Evolutionary conservation across 1,140 invertebrate genomes (phyloP), one percentile per base, ranked within the genome.

Genomic region (Apis mellifera): DNA sequence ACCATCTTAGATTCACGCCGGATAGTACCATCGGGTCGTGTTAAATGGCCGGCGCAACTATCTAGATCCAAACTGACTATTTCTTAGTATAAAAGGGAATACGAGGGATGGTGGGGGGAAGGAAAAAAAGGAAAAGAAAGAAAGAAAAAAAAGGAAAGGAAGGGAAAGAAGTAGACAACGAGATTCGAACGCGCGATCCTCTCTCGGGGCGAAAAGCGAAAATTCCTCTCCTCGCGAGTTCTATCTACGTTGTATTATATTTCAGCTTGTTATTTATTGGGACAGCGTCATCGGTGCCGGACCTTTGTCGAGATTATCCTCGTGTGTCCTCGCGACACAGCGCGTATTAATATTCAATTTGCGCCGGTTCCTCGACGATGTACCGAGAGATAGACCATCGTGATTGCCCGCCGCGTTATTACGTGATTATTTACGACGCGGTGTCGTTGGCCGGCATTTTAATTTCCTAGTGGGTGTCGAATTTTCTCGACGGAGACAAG

Each of bases 11-110:
- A 82, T 82, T 64, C 65, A 23, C 66, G 57, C 54, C 50, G 74
- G 81, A 82, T 82, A 78, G 75, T 48, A 12, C 50, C 26, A 26
- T 26, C 15, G 2, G 32, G 5, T 17, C 50, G 75, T 77, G 74
- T 82, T 82, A 82, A 82, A 78, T 71, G 74, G 66, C 48, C 75
- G 26, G 12, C 21, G 81, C 79, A 54, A 69, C 72, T 82, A 82
- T 82, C 75, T 82, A 82, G 81, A 82, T 82, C 75, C 75, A 78
- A 82, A 78, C 50, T 64, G 23, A n/a, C 60, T 80, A 66, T 74
- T 73, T 74, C 69, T 66, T 54, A n/a, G 32, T 68, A 64, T 12
- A 13, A 7, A 9, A 17, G 32, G 15, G 9, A 12, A 42, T 42
- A 42, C 32, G 32, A 42, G 32, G 32, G 32, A 32, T 32, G 32